These are phyloP conservation scores for Sebastolobus alascanus DNA, from an alignment of 2,797 vertebrate species.

Conservation along the genomic window DNA sequence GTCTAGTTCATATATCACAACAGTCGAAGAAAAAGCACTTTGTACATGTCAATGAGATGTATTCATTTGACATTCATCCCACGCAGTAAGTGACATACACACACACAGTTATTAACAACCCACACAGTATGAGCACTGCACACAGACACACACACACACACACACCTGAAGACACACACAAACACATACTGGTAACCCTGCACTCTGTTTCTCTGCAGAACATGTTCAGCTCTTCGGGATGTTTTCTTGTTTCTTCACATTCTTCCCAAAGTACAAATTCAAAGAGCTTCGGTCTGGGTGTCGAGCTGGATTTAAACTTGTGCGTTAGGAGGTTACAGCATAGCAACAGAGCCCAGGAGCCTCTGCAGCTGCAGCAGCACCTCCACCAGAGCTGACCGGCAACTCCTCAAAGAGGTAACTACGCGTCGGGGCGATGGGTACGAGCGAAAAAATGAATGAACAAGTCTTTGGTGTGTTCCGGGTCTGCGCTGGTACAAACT, in stretches of 20 bases:
- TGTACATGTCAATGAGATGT: constrained; percentile 72
- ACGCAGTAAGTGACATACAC: constrained; percentile 63
- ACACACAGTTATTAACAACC: constrained; percentile 31
- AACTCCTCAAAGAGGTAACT: constrained; percentile 16
- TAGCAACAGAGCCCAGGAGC: constrained; percentile 22
- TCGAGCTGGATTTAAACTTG: constrained; percentile 17
- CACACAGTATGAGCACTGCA: constrained; percentile 38
- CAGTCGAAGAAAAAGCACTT: constrained; percentile 64
- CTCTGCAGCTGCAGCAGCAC: background rate
- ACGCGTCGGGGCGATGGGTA: background rate
- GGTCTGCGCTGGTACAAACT: background rate
- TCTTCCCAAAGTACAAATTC: constrained; percentile 32
- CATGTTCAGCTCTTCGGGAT: constrained; percentile 38
- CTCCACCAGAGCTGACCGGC: background rate
- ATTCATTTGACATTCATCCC: constrained; percentile 73
- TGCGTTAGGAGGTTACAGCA: constrained; percentile 14
- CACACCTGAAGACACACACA: constrained; percentile 1
- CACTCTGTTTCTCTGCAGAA: constrained; percentile 37
- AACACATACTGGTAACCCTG: background rate
- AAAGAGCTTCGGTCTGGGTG: constrained; percentile 17
- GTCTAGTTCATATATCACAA: constrained; percentile 65
- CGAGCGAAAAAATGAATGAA: background rate
- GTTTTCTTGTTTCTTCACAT: constrained; percentile 47
- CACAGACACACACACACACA: constrained; percentile 5
- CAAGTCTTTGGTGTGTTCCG: background rate